These are phyloP conservation scores for Hirtodrosophila trivittata DNA, from an alignment of 2,888 invertebrate species.

Conservation along the genomic window DNA sequence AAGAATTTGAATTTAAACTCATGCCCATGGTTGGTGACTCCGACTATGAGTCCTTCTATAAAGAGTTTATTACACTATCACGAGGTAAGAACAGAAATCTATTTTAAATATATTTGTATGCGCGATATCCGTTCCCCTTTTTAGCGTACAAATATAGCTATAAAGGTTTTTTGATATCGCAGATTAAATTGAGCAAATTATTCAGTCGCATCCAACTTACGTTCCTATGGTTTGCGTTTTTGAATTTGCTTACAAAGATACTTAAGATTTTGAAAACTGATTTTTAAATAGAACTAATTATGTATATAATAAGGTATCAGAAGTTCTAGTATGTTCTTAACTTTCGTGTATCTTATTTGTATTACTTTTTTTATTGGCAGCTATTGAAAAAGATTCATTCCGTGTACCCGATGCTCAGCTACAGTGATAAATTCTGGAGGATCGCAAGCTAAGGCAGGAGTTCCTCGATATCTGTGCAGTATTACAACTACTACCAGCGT, in stretches of 20 bases:
- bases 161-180: slow-evolving; percentile 56
- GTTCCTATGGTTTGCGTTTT: slow-evolving; percentile 52
- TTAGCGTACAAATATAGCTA: slow-evolving; percentile 28
- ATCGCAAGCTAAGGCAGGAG: slow-evolving; percentile 86
- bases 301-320: too few species aligned
- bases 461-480: slow-evolving; percentile 87
- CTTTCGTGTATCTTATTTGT: too few species aligned
- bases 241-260: slow-evolving; percentile 42
- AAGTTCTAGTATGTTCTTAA: too few species aligned
- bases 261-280: too few species aligned
- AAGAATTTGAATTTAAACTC: slow-evolving; percentile 87
- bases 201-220: slow-evolving; percentile 64
- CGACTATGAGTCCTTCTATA: slow-evolving; percentile 81
- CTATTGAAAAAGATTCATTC: slow-evolving; percentile 84
- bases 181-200: slow-evolving; percentile 51
- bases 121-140: slow-evolving; percentile 60
- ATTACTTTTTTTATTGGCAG: slow-evolving; percentile 47
- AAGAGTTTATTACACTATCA: slow-evolving; percentile 81
- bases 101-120: background rate
- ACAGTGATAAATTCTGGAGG: slow-evolving; percentile 78
- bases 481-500: slow-evolving; percentile 85
- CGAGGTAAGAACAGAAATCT: slow-evolving; percentile 54
- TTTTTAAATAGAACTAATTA: too few species aligned
- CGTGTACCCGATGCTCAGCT: slow-evolving; percentile 84
- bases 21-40: slow-evolving; percentile 84